Evolutionary conservation across 2,113 vertebrate species (phyloP).

Genomic region (Gopherus flavomarginatus): DNA sequence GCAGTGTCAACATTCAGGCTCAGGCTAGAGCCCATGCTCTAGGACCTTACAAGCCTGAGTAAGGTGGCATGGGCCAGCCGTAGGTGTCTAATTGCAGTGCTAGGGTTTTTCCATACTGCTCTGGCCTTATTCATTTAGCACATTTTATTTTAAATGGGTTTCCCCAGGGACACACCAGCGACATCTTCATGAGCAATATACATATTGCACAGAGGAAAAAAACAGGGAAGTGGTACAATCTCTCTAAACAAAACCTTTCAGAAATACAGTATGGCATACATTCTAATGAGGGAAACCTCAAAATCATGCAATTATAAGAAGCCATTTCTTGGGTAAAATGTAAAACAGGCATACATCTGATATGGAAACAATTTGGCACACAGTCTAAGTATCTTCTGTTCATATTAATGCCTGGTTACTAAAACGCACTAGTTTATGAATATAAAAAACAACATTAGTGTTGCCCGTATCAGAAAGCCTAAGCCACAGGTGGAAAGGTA

Average conservation of each 20-base stretch:
- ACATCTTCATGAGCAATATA: neutral
- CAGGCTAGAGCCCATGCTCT: neutral
- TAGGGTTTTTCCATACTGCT: neutral
- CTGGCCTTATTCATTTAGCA: neutral
- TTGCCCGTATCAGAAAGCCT: neutral
- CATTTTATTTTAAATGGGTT: neutral
- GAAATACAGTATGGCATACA: rapidly evolving
- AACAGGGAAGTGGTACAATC: rapidly evolving
- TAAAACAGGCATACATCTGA: neutral
- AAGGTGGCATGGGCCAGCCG: neutral
- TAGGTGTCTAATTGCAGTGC: neutral
- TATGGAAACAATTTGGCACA: neutral
- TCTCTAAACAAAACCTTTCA: neutral
- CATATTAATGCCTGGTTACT: neutral
- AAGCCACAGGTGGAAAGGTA: neutral
- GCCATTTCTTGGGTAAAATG: neutral
- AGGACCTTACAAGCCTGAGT: neutral
- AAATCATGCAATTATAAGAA: rapidly evolving
- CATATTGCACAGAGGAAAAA: rapidly evolving
- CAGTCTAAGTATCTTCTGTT: neutral
- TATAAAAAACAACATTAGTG: neutral
- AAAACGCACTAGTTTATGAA: neutral
- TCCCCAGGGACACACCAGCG: neutral
- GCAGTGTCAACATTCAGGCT: neutral
- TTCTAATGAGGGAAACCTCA: neutral